Evolutionary conservation across 1,140 invertebrate genomes (phyloP).

Genomic region (Zaprionus inermis): DNA sequence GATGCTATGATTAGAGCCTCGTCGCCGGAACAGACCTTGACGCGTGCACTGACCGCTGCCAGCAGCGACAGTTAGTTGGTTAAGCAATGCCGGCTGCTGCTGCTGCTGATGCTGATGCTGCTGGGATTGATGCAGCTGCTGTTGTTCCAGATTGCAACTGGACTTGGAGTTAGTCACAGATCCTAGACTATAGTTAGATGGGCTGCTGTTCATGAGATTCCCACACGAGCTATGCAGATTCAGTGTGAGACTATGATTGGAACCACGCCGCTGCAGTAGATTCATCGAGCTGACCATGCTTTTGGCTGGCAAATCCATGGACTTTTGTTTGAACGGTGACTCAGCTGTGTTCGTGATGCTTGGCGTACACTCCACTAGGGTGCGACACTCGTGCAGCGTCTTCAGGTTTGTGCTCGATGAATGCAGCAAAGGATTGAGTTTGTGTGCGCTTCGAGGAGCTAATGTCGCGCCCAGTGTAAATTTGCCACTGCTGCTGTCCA

Average conservation of each 20-base stretch:
- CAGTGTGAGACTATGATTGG: conserved; percentile 93
- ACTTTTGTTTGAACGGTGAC: conserved; percentile 77
- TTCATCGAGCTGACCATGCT: conserved; percentile 84
- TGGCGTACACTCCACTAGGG: conserved; percentile 86
- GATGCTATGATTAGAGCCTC: conserved; percentile 95
- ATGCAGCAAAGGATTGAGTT: conserved; percentile 82
- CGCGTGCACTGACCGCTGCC: conserved; percentile 77
- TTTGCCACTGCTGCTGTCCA: conserved; percentile 58
- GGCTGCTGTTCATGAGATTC: conserved; percentile 73
- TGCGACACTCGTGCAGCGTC: conserved; percentile 88
- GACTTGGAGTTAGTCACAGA: conserved; percentile 75
- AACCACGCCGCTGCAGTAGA: conserved; percentile 92
- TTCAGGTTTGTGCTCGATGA: conserved; percentile 87
- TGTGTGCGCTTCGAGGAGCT: conserved; percentile 67
- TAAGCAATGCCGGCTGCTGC: conserved; percentile 18
- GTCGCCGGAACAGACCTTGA: conserved; percentile 90
- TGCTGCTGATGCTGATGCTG: conserved; percentile 24
- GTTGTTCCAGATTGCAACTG: conserved; percentile 72
- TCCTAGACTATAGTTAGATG: conserved; percentile 78
- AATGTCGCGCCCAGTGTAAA: conserved; percentile 61
- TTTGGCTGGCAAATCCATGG: conserved; percentile 66
- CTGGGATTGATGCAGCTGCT: conserved; percentile 25
- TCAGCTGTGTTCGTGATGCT: conserved; percentile 27
- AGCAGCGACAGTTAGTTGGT: conserved; percentile 50
- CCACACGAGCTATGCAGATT: conserved; percentile 85